Evolutionary conservation across 2,797 vertebrate species (phyloP).

Genomic region (Poeciliopsis paucimaculata): DNA sequence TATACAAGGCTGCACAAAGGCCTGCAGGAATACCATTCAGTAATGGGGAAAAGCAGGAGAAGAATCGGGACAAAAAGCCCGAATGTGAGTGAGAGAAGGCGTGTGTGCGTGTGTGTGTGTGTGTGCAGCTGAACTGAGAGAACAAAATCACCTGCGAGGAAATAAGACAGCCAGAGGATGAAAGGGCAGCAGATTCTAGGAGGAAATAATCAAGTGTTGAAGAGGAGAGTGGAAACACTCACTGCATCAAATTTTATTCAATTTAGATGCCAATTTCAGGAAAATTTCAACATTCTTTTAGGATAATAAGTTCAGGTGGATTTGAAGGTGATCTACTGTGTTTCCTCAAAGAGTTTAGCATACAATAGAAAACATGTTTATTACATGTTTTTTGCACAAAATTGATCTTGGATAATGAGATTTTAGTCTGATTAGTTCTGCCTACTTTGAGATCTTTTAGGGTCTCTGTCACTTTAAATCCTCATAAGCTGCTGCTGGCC

Average conservation of each 20-base stretch:
- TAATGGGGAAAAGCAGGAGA: constrained; percentile 64
- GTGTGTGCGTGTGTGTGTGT: constrained; percentile 24
- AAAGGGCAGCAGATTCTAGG: constrained; percentile 41
- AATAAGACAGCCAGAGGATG: constrained; percentile 56
- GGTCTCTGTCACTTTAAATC: too few relatives aligned
- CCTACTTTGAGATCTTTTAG: too few relatives aligned
- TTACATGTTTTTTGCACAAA: too few relatives aligned
- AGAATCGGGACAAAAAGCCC: constrained; percentile 64
- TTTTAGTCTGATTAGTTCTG: too few relatives aligned
- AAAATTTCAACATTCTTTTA: not conserved
- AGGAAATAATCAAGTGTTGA: constrained; percentile 42
- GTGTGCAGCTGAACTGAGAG: constrained; percentile 60
- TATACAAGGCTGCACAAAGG: constrained; percentile 76
- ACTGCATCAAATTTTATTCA: constrained; percentile 6
- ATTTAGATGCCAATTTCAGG: not conserved
- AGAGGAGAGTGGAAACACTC: not conserved
- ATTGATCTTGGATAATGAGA: too few relatives aligned
- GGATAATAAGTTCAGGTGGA: not conserved
- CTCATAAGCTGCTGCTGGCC: too few relatives aligned
- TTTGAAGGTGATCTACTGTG: too few relatives aligned
- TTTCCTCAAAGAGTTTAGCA: too few relatives aligned
- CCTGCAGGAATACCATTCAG: constrained; percentile 73
- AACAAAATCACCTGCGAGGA: constrained; percentile 68
- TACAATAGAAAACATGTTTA: too few relatives aligned
- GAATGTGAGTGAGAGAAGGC: constrained; percentile 17